Conservation (phyloP, 2,113 vertebrate genomes). For the Probosciger aterrimus region DNA sequence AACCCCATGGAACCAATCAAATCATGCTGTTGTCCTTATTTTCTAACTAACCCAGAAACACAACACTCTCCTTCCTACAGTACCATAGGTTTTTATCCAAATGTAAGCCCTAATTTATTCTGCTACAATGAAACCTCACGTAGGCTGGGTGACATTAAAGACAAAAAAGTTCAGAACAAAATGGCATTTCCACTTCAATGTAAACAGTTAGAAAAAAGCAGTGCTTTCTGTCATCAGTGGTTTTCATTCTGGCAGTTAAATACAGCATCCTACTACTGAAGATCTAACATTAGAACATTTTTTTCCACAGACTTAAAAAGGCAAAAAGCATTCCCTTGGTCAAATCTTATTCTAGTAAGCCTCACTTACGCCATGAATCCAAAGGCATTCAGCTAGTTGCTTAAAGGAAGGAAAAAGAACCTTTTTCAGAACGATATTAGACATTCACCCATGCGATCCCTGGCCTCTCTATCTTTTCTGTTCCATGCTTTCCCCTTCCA, state of each 20-base stretch:
- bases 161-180: background rate
- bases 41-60: background rate
- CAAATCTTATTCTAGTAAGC: background rate
- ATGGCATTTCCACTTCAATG: background rate
- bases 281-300: background rate
- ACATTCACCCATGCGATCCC: background rate
- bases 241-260: background rate
- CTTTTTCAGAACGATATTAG: background rate
- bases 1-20: background rate
- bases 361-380: background rate
- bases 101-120: background rate
- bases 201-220: background rate
- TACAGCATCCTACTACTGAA: background rate
- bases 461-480: background rate
- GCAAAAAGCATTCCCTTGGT: background rate
- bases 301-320: background rate
- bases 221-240: background rate
- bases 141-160: background rate
- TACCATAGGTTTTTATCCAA: background rate
- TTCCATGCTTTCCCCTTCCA: background rate
- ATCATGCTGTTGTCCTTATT: background rate
- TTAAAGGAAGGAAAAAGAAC: background rate
- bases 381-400: background rate
- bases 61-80: background rate
- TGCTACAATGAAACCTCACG: background rate